Evolutionary conservation across 2,113 vertebrate species (phyloP).

Genomic region (Carassius gibelio): DNA sequence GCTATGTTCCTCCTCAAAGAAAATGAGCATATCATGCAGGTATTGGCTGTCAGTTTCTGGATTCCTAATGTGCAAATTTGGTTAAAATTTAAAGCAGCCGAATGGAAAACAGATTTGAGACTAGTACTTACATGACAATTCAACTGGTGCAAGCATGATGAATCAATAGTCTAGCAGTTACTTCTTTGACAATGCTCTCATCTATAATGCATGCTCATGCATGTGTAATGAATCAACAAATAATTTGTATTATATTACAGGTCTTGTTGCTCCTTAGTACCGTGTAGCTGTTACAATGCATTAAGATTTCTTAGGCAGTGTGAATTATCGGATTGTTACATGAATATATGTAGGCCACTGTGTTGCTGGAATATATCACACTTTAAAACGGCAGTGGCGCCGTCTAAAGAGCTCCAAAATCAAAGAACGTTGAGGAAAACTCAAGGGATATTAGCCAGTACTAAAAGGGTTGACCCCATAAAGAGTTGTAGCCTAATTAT

Average conservation of each 20-base stretch:
- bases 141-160: conserved; percentile 9
- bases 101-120: conserved; percentile 33
- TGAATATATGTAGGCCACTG: background rate
- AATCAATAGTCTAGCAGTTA: conserved; percentile 38
- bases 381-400: background rate
- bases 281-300: conserved; percentile 22
- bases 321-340: conserved; percentile 6
- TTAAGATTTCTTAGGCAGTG: conserved; percentile 11
- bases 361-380: background rate
- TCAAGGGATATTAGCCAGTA: conserved; percentile 36
- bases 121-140: conserved; percentile 27
- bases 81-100: conserved; percentile 32
- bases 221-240: conserved; percentile 40
- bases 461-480: conserved; percentile 54
- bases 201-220: conserved; percentile 37
- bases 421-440: conserved; percentile 35
- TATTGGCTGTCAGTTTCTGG: conserved; percentile 28
- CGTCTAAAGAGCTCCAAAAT: conserved; percentile 32
- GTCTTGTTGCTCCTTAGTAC: conserved; percentile 14
- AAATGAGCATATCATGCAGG: conserved; percentile 34
- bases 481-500: conserved; percentile 51
- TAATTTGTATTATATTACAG: conserved; percentile 38
- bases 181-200: conserved; percentile 33
- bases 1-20: conserved; percentile 12
- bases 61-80: conserved; percentile 33